A percentile compares a stretch with the other conserved stretches of the same genome.
phyloP scores from a whole-genome alignment of 2,888 invertebrate genomes.

The Incurvaria masculella region DNA sequence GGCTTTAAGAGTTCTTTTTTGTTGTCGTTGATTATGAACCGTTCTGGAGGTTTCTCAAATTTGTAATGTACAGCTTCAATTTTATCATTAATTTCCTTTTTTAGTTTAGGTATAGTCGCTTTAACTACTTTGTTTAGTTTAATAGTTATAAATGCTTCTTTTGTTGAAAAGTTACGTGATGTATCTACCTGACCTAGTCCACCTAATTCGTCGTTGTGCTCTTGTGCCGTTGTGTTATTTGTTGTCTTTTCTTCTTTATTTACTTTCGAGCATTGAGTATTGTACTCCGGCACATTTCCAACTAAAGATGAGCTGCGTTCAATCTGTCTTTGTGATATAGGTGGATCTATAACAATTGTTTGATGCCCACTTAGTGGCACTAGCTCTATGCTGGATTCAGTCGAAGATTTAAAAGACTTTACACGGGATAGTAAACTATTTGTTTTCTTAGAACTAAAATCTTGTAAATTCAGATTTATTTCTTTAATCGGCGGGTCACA shows the following conservation, averaged over 20 bases:
- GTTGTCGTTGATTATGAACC: slow-evolving; percentile 42
- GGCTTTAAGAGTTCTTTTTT: slow-evolving; percentile 25
- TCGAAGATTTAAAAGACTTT: slow-evolving; percentile 46
- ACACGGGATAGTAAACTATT: slow-evolving; percentile 41
- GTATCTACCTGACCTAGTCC: slow-evolving; percentile 23
- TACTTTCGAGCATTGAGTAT: neutral
- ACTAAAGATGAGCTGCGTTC: too few relatives aligned
- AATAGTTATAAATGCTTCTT: slow-evolving; percentile 46
- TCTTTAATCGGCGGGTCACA: neutral
- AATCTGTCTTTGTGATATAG: slow-evolving; percentile 31
- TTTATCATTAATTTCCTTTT: slow-evolving; percentile 36
- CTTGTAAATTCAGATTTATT: neutral
- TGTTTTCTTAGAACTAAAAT: slow-evolving; percentile 18
- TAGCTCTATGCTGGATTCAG: slow-evolving; percentile 46
- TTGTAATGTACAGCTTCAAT: slow-evolving; percentile 32
- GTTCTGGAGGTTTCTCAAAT: slow-evolving; percentile 40
- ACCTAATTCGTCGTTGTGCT: slow-evolving; percentile 16
- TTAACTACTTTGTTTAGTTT: slow-evolving; percentile 48
- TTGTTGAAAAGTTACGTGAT: slow-evolving; percentile 32
- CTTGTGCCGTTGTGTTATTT: slow-evolving; percentile 22
- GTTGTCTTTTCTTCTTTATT: slow-evolving; percentile 12
- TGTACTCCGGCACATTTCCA: too few relatives aligned
- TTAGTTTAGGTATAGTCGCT: slow-evolving; percentile 42
- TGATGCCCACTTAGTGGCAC: slow-evolving; percentile 52
- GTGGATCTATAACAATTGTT: slow-evolving; percentile 51